Percentiles rank a stretch among this genome's conserved stretches.
Evolutionary conservation across 2,113 vertebrate species (phyloP).

Genomic region (Tauraco erythrolophus): DNA sequence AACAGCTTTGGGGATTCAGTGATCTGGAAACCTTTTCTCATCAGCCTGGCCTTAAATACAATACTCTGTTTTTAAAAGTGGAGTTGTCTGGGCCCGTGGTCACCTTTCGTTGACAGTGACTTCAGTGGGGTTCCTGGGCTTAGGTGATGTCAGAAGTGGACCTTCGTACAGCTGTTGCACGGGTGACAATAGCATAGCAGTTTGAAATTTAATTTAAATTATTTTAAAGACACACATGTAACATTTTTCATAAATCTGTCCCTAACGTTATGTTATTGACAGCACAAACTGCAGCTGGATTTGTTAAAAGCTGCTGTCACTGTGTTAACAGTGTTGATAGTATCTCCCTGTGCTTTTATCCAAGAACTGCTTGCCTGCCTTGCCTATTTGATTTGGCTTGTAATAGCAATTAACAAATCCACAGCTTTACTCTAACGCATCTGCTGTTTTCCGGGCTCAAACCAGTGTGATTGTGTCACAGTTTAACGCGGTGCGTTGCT

Average conservation of each 20-base stretch:
- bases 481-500: neutral
- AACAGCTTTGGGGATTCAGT: neutral
- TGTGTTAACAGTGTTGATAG: neutral
- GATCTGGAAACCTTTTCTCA: neutral
- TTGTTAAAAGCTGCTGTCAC: neutral
- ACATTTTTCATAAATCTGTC: neutral
- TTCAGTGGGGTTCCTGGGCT: neutral
- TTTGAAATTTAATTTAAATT: neutral
- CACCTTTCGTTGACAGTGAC: neutral
- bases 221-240: neutral
- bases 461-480: neutral
- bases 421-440: neutral
- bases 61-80: neutral
- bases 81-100: neutral
- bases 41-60: neutral
- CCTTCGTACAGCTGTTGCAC: neutral
- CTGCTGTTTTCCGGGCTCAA: neutral
- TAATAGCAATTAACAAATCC: neutral
- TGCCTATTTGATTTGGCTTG: neutral
- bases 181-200: neutral
- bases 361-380: neutral
- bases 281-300: neutral
- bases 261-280: rapidly evolving
- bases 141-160: neutral
- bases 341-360: neutral